Conservation (phyloP, 2,113 vertebrate species). For the Tupaia tana region DNA sequence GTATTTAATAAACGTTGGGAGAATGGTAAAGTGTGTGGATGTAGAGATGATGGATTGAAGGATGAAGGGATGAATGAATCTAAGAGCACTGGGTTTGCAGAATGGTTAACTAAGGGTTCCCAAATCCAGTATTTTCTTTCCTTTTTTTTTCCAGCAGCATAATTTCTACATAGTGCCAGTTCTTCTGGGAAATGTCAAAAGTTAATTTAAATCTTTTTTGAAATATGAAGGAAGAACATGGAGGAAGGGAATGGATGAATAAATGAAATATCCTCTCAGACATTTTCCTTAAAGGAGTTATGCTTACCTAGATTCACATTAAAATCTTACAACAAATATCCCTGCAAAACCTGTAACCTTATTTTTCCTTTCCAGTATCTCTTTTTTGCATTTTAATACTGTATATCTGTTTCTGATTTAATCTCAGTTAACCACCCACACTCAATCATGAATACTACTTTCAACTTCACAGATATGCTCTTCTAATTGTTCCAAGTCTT, state of each 20-base stretch:
- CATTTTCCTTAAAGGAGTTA: background rate
- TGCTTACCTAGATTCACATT: background rate
- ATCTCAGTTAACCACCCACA: background rate
- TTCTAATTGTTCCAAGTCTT: conserved; percentile 35
- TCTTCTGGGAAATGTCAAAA: conserved; percentile 41
- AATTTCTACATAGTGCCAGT: background rate
- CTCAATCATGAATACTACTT: conserved; percentile 11
- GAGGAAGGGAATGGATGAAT: background rate
- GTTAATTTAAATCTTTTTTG: background rate
- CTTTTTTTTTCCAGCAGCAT: background rate
- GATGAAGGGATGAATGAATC: background rate
- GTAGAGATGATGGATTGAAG: background rate
- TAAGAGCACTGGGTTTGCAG: background rate
- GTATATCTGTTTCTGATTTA: conserved; percentile 44
- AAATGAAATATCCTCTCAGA: background rate
- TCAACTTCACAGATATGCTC: background rate
- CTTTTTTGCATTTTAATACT: conserved; percentile 21
- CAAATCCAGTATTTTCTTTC: background rate
- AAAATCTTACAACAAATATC: conserved; percentile 5
- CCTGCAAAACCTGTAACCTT: background rate
- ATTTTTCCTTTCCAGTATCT: conserved; percentile 28
- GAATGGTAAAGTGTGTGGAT: background rate
- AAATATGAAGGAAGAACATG: background rate
- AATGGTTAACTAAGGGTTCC: background rate
- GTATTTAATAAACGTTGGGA: background rate